Evolutionary conservation across 2,888 invertebrate species (phyloP).

Genomic region (Nomada lathburiana): DNA sequence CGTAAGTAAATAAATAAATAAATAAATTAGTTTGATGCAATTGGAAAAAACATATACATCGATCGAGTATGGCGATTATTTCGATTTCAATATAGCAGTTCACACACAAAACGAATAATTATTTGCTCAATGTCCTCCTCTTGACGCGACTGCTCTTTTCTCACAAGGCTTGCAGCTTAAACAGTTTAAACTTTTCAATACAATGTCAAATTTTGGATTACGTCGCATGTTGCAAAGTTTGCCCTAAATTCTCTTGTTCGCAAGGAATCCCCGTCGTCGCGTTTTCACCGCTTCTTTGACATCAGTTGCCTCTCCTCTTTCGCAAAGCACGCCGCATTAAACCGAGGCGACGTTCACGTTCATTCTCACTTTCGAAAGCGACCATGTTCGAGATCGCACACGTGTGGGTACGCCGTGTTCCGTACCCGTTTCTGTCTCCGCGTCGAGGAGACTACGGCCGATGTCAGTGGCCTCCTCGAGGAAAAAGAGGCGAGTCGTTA

Average conservation of each 20-base stretch:
- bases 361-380: slow-evolving; percentile 73
- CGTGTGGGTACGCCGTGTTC: slow-evolving; percentile 22
- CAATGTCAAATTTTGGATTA: no score
- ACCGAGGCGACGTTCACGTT: slow-evolving; percentile 53
- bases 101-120: no score
- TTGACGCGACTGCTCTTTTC: no score
- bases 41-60: no score
- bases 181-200: no score
- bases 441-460: slow-evolving; percentile 23
- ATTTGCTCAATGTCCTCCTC: no score
- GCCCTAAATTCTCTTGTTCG: neutral
- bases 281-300: neutral
- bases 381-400: slow-evolving; percentile 23
- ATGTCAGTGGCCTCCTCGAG: slow-evolving; percentile 70
- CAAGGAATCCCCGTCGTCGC: neutral
- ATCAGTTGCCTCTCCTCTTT: slow-evolving; percentile 28
- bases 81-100: no score
- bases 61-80: no score
- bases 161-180: no score
- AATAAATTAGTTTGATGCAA: no score
- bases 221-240: neutral
- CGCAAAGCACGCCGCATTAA: slow-evolving; percentile 34
- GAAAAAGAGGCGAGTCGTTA: slow-evolving; percentile 68
- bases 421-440: slow-evolving; percentile 9
- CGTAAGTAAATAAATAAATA: no score